Base-by-base conservation (phyloP, 2,797 vertebrate genomes). In the Cheirogaleus major region DNA sequence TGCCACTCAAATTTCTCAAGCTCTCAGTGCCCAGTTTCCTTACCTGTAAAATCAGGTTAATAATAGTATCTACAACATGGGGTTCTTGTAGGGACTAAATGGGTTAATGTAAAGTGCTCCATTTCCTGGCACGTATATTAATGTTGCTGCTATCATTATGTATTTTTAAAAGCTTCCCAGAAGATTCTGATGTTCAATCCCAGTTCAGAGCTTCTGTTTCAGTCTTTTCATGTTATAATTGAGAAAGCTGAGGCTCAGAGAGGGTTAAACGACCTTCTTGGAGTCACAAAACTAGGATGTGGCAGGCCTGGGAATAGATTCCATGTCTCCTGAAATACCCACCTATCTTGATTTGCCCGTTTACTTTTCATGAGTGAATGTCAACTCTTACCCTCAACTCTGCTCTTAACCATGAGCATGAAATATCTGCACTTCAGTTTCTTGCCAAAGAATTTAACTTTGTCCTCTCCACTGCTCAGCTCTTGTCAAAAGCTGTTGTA, bases 321-420 rank as follows among this genome's bases (percentile, higher is more conserved):
- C 13, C 22, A 11, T 83, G 43, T 91, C 41, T 94, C 41, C 32
- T 69, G 25, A 81, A 86, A 52, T 76, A 89, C 63, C 11, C 11
- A 45, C 41, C 43, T n/a, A 7, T 50, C 83, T 91, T 83, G n/a
- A 89, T 95, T 90, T 92, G 45, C 83, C 35, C 59, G 52, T 91
- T 83, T 82, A 48, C 25, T 48, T 90, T 96, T 81, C 76, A 35
- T 3, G 14, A 91, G 38, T 85, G 76, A 73, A 43, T 79, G 6
- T 41, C 82, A 89, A 69, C 75, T 76, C 72, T 73, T 73, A 7
- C 18, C 38, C 50, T 72, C 50, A 88, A 0, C 57, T 84, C 69
- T 96, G 23, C 50, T 30, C 79, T 93, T 83, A 11, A 35, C 76
- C 61, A 15, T 63, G 43, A 93, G 65, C 59, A 14, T 88, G 50